Conservation (phyloP, 2,797 vertebrate species). For the Gila robusta region DNA sequence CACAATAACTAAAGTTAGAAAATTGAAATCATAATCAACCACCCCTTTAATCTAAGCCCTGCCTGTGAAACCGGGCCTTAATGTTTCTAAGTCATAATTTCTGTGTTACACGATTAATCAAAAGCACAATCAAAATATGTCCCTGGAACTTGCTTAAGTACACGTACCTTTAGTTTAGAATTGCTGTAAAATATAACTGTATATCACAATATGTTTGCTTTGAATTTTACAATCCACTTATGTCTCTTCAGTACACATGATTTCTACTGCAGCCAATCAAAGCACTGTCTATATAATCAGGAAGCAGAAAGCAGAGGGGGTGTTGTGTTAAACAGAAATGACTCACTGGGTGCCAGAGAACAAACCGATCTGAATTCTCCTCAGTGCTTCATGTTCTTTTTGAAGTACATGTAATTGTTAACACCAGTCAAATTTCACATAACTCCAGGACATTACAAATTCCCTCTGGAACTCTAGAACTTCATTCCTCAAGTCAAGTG, state of each 20-base stretch:
- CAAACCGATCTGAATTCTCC: slow-evolving; percentile 29
- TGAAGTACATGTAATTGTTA: slow-evolving; percentile 35
- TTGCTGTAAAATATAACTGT: not conserved
- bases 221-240: not conserved
- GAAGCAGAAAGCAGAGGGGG: slow-evolving; percentile 37
- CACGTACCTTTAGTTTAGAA: not conserved
- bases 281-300: slow-evolving; percentile 33
- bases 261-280: slow-evolving; percentile 25
- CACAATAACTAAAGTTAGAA: too few relatives aligned
- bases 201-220: not conserved
- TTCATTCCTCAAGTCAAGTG: slow-evolving; percentile 21
- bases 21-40: too few relatives aligned
- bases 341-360: slow-evolving; percentile 45
- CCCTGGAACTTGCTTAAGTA: not conserved
- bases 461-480: not conserved
- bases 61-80: not conserved
- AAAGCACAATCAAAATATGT: not conserved
- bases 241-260: not conserved
- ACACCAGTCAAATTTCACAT: slow-evolving; percentile 36
- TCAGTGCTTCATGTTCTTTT: slow-evolving; percentile 37
- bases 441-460: slow-evolving; percentile 32
- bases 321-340: slow-evolving; percentile 47
- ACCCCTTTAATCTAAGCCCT: too few relatives aligned
- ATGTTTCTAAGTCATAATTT: not conserved
- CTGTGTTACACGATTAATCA: not conserved